Base-by-base conservation (phyloP, 2,888 invertebrate species). In the Prosapia bicincta region DNA sequence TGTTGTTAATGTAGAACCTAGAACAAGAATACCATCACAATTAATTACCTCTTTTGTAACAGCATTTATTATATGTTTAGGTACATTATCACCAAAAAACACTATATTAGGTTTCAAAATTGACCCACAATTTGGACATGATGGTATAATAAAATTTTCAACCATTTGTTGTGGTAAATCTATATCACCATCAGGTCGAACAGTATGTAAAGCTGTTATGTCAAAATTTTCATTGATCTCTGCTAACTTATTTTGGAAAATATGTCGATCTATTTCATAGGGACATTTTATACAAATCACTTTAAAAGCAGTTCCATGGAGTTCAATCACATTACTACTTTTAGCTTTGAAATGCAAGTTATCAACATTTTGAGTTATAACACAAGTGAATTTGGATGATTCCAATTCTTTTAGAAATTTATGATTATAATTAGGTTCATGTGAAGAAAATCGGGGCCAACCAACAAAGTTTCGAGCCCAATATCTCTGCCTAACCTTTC, bases 331-430 rank as follows among this genome's bases (percentile, higher is more conserved):
- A 81, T 91, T 90, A 76, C 87, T 85, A 74, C 93, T 93, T 0
- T 96, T 97, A 9, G 98, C 98, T 86, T 97, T 98, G 28, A 88
- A 88, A 85, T 99, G 99, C 15, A 99, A 86, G 72, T 91, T 89
- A 84, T 99, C 99, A 0, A 99, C 98, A 88, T 99, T 99, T 85
- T 99, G 99, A 0, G 99, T 99, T 15, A 99, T 91, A 67, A 98
- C 86, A 81, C 90, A 88, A 72, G 87, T 86, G 2, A 95, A 85
- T 83, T 89, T 89, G 25, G 82, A 79, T 82, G 86, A 86, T 81
- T 88, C 95, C 83, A 97, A 90, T 30, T 91, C 85, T 67, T 89
- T 89, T 30, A 99, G 83, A 10, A 90, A 87, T 74, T 87, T 83
- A 86, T 99, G 99, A 5, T 90, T 90, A 0, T 83, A 82, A 85